Conservation (phyloP, 2,113 vertebrate genomes). For the Equus quagga region DNA sequence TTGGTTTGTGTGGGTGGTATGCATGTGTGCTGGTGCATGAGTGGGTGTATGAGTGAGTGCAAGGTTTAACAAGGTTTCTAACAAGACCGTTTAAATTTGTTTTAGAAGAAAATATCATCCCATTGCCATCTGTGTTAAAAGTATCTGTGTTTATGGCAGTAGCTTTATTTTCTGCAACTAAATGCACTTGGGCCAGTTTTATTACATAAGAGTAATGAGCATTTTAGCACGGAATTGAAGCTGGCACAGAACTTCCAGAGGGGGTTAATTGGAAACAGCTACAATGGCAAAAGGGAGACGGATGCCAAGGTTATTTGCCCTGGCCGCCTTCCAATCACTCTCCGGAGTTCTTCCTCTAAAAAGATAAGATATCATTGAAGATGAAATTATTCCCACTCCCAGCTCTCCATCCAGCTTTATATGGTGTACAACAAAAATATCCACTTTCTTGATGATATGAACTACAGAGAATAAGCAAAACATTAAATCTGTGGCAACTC, state of each 20-base stretch:
- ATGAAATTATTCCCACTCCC: not conserved
- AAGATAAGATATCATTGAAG: constrained; percentile 23
- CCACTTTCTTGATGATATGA: not conserved
- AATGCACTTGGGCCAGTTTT: constrained; percentile 23
- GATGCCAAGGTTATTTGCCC: not conserved
- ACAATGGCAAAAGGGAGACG: not conserved
- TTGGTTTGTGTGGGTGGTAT: not conserved
- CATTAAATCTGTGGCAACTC: not conserved
- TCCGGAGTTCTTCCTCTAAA: not conserved
- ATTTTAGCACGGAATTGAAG: constrained; percentile 37
- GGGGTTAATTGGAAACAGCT: constrained; percentile 58
- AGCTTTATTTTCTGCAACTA: constrained; percentile 45
- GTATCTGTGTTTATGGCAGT: not conserved
- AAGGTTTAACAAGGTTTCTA: not conserved
- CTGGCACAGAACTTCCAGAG: constrained; percentile 41
- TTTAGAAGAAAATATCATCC: constrained; percentile 42
- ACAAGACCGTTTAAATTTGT: not conserved
- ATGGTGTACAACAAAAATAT: not conserved
- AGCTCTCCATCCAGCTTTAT: not conserved
- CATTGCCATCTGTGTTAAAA: not conserved
- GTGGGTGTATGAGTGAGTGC: not conserved
- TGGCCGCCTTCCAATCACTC: not conserved
- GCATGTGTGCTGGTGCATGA: not conserved
- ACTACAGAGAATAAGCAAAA: not conserved
- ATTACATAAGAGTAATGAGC: not conserved